Evolutionary conservation across 2,113 vertebrate genomes (phyloP).

Genomic region (Varanus komodoensis): DNA sequence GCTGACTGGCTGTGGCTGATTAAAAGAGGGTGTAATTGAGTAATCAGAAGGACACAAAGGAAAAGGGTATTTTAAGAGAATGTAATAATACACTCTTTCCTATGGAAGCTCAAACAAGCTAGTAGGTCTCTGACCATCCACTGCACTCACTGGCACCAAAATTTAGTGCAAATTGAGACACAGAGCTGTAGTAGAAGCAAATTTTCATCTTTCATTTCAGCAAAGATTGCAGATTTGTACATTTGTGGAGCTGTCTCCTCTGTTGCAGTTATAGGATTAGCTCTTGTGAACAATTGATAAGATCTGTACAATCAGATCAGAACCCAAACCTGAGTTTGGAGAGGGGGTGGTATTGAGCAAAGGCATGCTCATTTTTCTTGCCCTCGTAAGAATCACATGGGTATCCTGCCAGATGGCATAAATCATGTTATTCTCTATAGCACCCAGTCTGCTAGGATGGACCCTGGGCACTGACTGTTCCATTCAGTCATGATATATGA

Average conservation of each 20-base stretch:
- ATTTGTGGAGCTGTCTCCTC: neutral
- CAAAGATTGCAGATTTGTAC: neutral
- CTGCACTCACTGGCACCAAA: neutral
- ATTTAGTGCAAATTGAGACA: neutral
- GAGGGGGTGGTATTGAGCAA: neutral
- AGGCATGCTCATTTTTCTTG: neutral
- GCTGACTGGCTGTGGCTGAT: neutral
- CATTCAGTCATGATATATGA: neutral
- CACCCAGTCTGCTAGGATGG: neutral
- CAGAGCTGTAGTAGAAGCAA: neutral
- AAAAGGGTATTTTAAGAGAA: neutral
- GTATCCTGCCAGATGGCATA: neutral
- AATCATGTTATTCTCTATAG: neutral
- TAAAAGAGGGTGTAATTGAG: neutral
- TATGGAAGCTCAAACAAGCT: neutral
- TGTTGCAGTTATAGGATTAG: neutral
- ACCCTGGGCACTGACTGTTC: neutral
- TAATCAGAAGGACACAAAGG: conserved; percentile 20
- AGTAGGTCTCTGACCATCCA: neutral
- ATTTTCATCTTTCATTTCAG: neutral
- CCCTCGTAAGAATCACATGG: neutral
- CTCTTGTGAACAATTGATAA: neutral
- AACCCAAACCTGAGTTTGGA: neutral
- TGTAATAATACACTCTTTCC: neutral
- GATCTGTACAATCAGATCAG: neutral